Percentiles rank a stretch among this genome's conserved stretches.
Evolutionary conservation across 2,797 vertebrate species (phyloP).

Genomic region (Clarias platycephalus): DNA sequence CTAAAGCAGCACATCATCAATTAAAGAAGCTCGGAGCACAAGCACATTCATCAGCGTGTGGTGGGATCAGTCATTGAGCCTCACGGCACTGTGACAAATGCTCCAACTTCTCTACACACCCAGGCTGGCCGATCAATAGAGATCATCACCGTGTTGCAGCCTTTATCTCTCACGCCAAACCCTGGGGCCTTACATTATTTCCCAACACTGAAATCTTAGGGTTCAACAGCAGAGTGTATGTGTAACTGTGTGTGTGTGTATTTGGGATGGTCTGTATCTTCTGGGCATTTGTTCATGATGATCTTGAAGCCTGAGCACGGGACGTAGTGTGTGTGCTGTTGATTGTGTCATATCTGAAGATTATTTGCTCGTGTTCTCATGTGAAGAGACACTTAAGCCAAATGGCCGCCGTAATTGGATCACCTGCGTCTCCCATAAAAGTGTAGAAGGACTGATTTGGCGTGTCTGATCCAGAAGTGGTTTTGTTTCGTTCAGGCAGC

Average conservation of each 20-base stretch:
- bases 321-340: neutral
- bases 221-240: slow-evolving; percentile 51
- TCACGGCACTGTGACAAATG: slow-evolving; percentile 76
- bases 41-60: slow-evolving; percentile 73
- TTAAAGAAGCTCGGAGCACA: slow-evolving; percentile 76
- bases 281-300: slow-evolving; percentile 51
- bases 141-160: slow-evolving; percentile 82
- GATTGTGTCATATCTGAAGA: slow-evolving; percentile 44
- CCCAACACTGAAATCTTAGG: slow-evolving; percentile 69
- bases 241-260: neutral
- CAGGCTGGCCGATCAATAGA: slow-evolving; percentile 79
- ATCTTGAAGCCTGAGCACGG: slow-evolving; percentile 3
- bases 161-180: slow-evolving; percentile 75
- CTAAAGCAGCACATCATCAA: slow-evolving; percentile 74
- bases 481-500: slow-evolving; percentile 11
- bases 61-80: slow-evolving; percentile 74
- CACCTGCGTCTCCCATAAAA: slow-evolving; percentile 38
- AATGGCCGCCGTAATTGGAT: slow-evolving; percentile 38
- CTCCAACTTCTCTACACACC: slow-evolving; percentile 72
- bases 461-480: slow-evolving; percentile 11
- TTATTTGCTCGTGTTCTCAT: slow-evolving; percentile 35
- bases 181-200: slow-evolving; percentile 76
- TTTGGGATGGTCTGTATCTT: slow-evolving; percentile 32
- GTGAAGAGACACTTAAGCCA: slow-evolving; percentile 36
- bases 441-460: slow-evolving; percentile 16